Evolutionary conservation across 2,888 invertebrate genomes (phyloP).

Genomic region (Noctua comes): DNA sequence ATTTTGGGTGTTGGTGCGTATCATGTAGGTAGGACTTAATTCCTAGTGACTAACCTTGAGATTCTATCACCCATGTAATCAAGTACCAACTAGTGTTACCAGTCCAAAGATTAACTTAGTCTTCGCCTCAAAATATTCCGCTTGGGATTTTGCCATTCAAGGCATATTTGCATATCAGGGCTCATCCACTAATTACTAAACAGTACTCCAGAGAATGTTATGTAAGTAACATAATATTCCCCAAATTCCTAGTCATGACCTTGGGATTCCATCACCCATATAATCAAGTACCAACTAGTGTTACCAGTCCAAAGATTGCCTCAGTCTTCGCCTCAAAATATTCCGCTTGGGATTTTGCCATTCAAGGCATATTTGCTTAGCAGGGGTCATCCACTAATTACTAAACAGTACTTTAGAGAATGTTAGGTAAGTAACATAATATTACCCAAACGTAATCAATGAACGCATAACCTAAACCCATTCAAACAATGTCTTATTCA

Average conservation of each 20-base stretch:
- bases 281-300: not conserved
- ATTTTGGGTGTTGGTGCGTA: too few species aligned
- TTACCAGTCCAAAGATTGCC: not conserved
- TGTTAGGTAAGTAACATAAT: not conserved
- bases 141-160: not conserved
- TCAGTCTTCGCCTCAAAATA: not conserved
- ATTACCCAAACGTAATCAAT: not conserved
- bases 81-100: too few species aligned
- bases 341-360: not conserved
- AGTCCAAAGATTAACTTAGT: not conserved
- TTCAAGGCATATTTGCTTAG: not conserved
- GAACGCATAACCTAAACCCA: conserved; percentile 21
- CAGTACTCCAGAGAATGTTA: not conserved
- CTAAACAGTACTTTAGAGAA: not conserved
- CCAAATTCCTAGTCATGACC: too few species aligned
- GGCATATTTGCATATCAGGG: not conserved
- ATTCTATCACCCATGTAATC: not conserved
- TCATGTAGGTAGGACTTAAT: not conserved
- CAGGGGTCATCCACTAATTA: not conserved
- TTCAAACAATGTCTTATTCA: conserved; percentile 45
- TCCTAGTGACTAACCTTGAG: not conserved
- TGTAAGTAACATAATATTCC: not conserved
- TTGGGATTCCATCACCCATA: not conserved
- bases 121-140: not conserved
- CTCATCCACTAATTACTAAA: not conserved